phyloP scores from a whole-genome alignment of 2,888 invertebrate genomes.

The Mesoligia furuncula region DNA sequence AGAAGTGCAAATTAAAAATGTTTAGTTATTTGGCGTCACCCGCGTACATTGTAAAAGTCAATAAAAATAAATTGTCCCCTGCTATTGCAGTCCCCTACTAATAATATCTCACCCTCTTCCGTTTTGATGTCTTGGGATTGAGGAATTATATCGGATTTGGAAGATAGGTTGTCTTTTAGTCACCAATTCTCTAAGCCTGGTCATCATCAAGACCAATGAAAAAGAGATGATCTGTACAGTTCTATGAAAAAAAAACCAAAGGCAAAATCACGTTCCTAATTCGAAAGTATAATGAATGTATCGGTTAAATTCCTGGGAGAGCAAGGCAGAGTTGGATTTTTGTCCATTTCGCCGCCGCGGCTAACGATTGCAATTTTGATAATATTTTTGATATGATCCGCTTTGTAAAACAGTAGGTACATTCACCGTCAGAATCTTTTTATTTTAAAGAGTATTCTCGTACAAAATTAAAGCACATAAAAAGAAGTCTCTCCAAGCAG shows the following conservation, averaged over 20 bases:
- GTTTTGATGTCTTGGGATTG: constrained; percentile 20
- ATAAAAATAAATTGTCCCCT: constrained; percentile 43
- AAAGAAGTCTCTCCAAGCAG: constrained; percentile 65
- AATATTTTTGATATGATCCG: background rate
- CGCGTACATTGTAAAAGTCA: constrained; percentile 33
- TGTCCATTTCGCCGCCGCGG: background rate
- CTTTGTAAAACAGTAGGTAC: background rate
- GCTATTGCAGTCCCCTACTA: constrained; percentile 40
- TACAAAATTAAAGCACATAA: constrained; percentile 51
- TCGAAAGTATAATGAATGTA: background rate
- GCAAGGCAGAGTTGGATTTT: background rate
- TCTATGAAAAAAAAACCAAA: background rate
- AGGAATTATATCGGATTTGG: constrained; percentile 44
- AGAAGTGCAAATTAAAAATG: constrained; percentile 13
- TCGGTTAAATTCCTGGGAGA: background rate
- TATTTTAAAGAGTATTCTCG: constrained; percentile 15
- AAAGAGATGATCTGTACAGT: background rate
- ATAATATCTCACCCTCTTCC: constrained; percentile 36
- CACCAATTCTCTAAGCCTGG: constrained; percentile 8
- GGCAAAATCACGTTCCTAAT: background rate
- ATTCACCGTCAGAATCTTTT: background rate
- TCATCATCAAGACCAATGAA: background rate
- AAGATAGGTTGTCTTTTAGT: constrained; percentile 14
- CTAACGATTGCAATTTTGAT: background rate
- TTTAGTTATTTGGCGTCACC: constrained; percentile 12